A percentile compares a stretch with the other conserved stretches of the same genome.
These are phyloP conservation scores for Marisa cornuarietis DNA, from an alignment of 1,140 invertebrate species.

Conservation along the genomic window DNA sequence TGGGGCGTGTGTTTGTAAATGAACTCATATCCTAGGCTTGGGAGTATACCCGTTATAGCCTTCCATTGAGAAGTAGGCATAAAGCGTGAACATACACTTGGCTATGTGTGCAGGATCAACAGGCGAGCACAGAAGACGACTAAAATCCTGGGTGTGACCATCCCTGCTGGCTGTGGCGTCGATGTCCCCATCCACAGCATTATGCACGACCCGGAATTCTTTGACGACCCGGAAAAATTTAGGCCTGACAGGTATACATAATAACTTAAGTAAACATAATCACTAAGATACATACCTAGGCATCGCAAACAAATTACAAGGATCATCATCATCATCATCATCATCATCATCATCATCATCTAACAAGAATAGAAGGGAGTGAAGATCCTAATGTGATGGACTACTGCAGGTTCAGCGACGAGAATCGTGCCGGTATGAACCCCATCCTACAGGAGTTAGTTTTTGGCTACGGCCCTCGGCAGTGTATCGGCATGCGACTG, in stretches of 20 bases:
- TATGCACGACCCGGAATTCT: conserved; percentile 66
- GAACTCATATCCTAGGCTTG: not conserved
- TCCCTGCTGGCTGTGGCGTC: conserved; percentile 66
- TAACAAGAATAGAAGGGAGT: too few species aligned
- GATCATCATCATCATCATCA: not conserved
- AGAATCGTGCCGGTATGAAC: not conserved
- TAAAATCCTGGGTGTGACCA: conserved; percentile 62
- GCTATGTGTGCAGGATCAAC: conserved; percentile 29
- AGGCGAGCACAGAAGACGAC: conserved; percentile 29
- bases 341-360: not conserved
- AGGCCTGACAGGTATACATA: conserved; percentile 59
- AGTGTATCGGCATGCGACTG: conserved; percentile 10
- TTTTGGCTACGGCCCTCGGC: not conserved
- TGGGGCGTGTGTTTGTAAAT: too few species aligned
- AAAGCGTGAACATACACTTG: too few species aligned
- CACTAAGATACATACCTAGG: not conserved
- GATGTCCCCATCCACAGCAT: conserved; percentile 68
- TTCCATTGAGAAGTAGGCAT: too few species aligned
- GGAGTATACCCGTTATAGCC: not conserved
- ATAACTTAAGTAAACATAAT: not conserved
- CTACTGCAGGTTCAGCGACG: too few species aligned
- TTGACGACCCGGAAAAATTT: conserved; percentile 65
- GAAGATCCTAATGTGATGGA: too few species aligned
- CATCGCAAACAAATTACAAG: too few species aligned
- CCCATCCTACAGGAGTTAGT: not conserved